Evolutionary conservation across 92 coral and sea anemone species (phyloP), one percentile per base, ranked within the genome.

Genomic region (Plumapathes pennacea): DNA sequence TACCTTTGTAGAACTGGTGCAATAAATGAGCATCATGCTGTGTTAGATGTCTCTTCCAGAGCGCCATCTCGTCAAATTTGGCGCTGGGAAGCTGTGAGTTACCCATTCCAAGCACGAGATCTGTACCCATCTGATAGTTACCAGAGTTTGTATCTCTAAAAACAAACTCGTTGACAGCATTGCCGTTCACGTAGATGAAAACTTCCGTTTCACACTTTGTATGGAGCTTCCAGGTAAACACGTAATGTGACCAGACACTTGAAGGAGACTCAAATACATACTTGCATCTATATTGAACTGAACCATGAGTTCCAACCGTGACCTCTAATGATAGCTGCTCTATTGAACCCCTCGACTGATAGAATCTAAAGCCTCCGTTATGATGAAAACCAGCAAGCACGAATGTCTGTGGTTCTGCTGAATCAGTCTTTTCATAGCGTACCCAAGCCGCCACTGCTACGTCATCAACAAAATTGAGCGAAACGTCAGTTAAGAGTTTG

Each of bases 71-170:
- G 25, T 62, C 69, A 24, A n/a, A n/a, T n/a, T n/a, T n/a, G n/a
- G n/a, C n/a, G n/a, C n/a, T 46, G 24, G 34, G 57, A 31, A 32
- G 69, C 69, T 46, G 56, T n/a, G n/a, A n/a, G n/a, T n/a, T n/a
- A n/a, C n/a, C n/a, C n/a, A n/a, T n/a, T n/a, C n/a, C n/a, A n/a
- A n/a, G n/a, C n/a, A n/a, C n/a, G n/a, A n/a, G n/a, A n/a, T n/a
- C n/a, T n/a, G n/a, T n/a, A n/a, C n/a, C n/a, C n/a, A n/a, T n/a
- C n/a, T n/a, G n/a, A n/a, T n/a, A n/a, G n/a, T n/a, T n/a, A n/a
- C n/a, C n/a, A n/a, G n/a, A n/a, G n/a, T n/a, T n/a, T n/a, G n/a
- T n/a, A n/a, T n/a, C n/a, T n/a, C n/a, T n/a, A n/a, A n/a, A n/a
- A n/a, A n/a, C n/a, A n/a, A n/a, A n/a, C n/a, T n/a, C n/a, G n/a